Conservation (phyloP, 2,888 invertebrate genomes). For the Eumerus sabulonum region DNA sequence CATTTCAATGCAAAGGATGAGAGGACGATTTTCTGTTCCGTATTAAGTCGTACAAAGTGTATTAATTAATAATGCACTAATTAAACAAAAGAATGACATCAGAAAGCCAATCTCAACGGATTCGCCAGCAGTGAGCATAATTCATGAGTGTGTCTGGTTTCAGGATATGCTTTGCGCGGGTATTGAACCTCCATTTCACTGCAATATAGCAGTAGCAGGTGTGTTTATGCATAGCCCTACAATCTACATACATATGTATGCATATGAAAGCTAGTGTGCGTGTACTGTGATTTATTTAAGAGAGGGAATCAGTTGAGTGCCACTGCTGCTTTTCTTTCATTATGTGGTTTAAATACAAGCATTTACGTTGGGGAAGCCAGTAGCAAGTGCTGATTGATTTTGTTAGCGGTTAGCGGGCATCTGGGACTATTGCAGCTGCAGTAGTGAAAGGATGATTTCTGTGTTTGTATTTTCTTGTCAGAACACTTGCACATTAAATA, state of each 20-base stretch:
- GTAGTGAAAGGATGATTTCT: too few relatives aligned
- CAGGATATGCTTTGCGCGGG: slow-evolving; percentile 44
- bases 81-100: slow-evolving; percentile 62
- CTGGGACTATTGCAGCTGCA: too few relatives aligned
- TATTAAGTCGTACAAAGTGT: slow-evolving; percentile 22
- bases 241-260: neutral
- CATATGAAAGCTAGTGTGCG: too few relatives aligned
- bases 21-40: slow-evolving; percentile 15
- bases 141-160: slow-evolving; percentile 61
- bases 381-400: too few relatives aligned
- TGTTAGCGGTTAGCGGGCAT: too few relatives aligned
- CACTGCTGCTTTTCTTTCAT: too few relatives aligned
- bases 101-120: slow-evolving; percentile 48
- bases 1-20: slow-evolving; percentile 39
- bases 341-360: too few relatives aligned
- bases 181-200: slow-evolving; percentile 44
- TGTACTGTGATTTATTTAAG: neutral
- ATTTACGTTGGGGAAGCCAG: too few relatives aligned
- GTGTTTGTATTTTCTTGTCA: too few relatives aligned
- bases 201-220: too few relatives aligned
- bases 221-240: slow-evolving; percentile 11
- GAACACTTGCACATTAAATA: too few relatives aligned
- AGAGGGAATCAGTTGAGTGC: too few relatives aligned
- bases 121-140: slow-evolving; percentile 51
- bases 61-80: slow-evolving; percentile 64